These are phyloP conservation scores for Nesogale talazaci DNA, from an alignment of 2,113 vertebrate genomes.

Conservation along the genomic window DNA sequence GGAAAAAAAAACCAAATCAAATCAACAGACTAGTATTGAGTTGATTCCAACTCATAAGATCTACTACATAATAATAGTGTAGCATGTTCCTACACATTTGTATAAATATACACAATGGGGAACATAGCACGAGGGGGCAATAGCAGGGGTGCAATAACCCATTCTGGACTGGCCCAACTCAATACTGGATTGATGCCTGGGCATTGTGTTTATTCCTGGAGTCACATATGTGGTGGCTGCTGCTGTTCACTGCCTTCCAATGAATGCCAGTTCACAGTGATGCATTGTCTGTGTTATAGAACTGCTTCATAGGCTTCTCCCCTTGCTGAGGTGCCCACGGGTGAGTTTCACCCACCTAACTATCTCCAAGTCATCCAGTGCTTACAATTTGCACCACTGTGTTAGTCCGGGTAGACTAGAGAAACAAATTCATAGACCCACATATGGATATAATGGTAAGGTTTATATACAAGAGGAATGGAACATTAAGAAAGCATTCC, in stretches of 20 bases:
- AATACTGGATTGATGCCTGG: not conserved
- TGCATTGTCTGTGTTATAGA: not conserved
- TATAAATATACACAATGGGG: not conserved
- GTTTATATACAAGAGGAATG: too few species aligned
- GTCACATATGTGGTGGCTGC: not conserved
- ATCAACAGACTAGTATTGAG: too few species aligned
- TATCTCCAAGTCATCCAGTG: not conserved
- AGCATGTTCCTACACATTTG: not conserved
- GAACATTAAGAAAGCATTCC: too few species aligned
- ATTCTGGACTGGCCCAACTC: not conserved
- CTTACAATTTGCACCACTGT: not conserved
- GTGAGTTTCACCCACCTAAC: not conserved
- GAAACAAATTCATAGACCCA: too few species aligned
- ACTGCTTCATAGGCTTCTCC: not conserved
- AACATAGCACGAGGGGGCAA: not conserved
- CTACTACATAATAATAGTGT: not conserved
- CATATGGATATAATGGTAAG: too few species aligned
- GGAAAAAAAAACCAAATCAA: not conserved
- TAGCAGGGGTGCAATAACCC: not conserved
- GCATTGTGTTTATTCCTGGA: not conserved
- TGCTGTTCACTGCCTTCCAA: not conserved
- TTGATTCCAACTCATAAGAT: not conserved
- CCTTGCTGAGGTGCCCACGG: not conserved
- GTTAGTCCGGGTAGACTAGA: too few species aligned
- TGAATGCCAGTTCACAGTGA: not conserved